Conservation (phyloP, 2,113 vertebrate genomes). For the Petromus typicus region DNA sequence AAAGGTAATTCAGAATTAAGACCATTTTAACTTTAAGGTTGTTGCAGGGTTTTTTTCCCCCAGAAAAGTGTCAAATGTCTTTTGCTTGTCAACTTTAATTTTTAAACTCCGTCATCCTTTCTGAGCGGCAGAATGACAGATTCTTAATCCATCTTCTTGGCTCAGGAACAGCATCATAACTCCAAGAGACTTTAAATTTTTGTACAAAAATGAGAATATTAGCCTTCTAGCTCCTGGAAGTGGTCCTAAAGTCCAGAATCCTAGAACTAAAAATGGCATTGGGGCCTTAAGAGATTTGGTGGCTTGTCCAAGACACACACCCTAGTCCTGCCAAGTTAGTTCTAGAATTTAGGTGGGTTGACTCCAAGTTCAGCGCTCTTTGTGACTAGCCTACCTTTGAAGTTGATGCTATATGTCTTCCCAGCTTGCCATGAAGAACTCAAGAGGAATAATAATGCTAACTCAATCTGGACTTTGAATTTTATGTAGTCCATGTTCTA, state of each 20-base stretch:
- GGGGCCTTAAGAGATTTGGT: not conserved
- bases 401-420: not conserved
- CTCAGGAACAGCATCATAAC: not conserved
- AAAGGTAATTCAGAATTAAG: not conserved
- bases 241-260: not conserved
- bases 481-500: constrained; percentile 5
- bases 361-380: not conserved
- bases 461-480: not conserved
- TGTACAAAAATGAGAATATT: not conserved
- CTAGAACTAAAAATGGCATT: not conserved
- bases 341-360: too few relatives aligned
- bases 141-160: not conserved
- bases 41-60: too few relatives aligned
- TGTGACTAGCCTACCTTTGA: not conserved
- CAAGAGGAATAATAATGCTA: not conserved
- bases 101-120: not conserved
- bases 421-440: not conserved
- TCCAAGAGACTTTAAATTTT: not conserved
- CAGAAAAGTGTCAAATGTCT: not conserved
- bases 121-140: not conserved
- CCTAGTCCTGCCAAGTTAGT: not conserved
- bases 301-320: not conserved
- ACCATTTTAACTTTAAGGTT: not conserved
- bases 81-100: not conserved
- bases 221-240: not conserved